These are phyloP conservation scores for Rutilus rutilus DNA, from an alignment of 2,113 vertebrate genomes.

Conservation along the genomic window DNA sequence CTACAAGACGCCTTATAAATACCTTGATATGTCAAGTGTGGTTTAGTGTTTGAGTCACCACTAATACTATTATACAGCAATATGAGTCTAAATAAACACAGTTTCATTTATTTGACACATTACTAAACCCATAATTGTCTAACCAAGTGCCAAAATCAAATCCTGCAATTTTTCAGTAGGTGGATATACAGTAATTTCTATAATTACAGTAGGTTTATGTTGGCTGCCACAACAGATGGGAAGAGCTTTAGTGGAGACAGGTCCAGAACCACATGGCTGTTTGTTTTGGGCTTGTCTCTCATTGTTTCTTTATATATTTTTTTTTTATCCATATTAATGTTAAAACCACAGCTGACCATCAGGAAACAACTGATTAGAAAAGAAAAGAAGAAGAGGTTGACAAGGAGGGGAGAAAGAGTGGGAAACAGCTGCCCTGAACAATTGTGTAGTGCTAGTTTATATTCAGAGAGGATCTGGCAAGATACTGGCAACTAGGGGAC, in stretches of 20 bases:
- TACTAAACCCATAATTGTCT: conserved; percentile 24
- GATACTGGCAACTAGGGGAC: conserved; percentile 2
- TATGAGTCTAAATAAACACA: background rate
- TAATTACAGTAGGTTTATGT: conserved; percentile 42
- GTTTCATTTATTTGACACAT: conserved; percentile 14
- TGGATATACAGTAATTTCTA: conserved; percentile 36
- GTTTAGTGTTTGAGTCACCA: background rate
- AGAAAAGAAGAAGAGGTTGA: conserved; percentile 20
- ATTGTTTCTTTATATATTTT: background rate
- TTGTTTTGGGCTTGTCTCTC: conserved; percentile 40
- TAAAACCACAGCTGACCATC: conserved; percentile 48
- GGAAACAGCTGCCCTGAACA: conserved; percentile 52
- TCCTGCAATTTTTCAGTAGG: conserved; percentile 38
- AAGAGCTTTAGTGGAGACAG: conserved; percentile 38
- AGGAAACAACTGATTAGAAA: conserved; percentile 52
- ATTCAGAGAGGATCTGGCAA: conserved; percentile 43
- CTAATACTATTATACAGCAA: background rate
- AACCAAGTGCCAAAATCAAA: conserved; percentile 35
- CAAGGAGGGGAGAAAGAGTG: conserved; percentile 33
- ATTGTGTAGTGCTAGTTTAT: conserved; percentile 38
- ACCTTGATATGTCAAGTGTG: background rate
- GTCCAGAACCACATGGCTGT: conserved; percentile 46
- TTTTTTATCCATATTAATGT: conserved; percentile 45
- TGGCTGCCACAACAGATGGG: conserved; percentile 52
- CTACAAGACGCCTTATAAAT: too few species aligned